These are phyloP conservation scores for Empidonax traillii DNA, from an alignment of 2,113 vertebrate genomes.

Conservation along the genomic window DNA sequence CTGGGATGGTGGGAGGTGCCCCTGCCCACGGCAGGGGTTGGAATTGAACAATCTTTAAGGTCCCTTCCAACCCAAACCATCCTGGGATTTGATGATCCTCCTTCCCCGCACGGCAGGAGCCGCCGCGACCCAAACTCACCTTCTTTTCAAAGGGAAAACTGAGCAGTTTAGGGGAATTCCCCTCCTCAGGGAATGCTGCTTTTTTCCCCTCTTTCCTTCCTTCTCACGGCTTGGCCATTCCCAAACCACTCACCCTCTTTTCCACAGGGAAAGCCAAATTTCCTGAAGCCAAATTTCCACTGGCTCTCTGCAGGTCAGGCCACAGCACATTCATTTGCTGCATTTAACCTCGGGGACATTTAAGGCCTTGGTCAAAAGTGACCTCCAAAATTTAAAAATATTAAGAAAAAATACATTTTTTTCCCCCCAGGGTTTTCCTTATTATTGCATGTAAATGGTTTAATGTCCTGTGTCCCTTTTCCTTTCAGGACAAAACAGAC, in stretches of 20 bases:
- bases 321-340: neutral
- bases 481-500: neutral
- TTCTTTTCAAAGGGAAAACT: neutral
- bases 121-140: neutral
- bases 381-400: neutral
- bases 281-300: neutral
- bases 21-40: neutral
- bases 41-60: neutral
- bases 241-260: neutral
- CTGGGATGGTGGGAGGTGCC: neutral
- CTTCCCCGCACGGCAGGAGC: neutral
- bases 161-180: neutral
- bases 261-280: neutral
- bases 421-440: neutral
- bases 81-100: neutral
- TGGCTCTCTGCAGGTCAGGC: neutral
- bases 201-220: neutral
- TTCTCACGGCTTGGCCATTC: neutral
- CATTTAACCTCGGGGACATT: neutral
- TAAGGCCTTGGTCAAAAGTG: neutral
- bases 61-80: neutral
- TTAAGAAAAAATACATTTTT: neutral
- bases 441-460: neutral
- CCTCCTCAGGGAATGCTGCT: neutral
- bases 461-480: neutral